Evolutionary conservation across 2,797 vertebrate species (phyloP), one percentile per base, ranked within the genome.

Genomic region (Anas bernieri): DNA sequence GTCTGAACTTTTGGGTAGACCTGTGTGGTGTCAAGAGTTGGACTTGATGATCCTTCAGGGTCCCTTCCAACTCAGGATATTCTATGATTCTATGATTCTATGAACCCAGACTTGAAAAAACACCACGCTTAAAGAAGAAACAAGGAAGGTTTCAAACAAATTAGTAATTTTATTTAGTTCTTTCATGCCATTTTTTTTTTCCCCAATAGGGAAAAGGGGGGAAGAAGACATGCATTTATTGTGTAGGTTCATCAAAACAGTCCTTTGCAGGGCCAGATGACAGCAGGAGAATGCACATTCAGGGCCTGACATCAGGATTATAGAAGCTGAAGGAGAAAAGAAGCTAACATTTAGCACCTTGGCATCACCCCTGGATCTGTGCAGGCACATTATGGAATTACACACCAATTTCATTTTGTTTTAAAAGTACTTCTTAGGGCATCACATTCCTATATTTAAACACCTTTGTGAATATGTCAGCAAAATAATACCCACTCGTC

Each of bases 241-340:
- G 11, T 6, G n/a, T 83, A 8, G 37, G 26, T 31, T 61, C n/a
- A 64, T 64, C 52, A 55, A 21, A 66, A 67, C 18, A 30, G 10
- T 7, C 15, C 10, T 13, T 30, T 45, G 50, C 39, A 86, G 69
- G 50, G 28, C 52, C 55, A 73, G 31, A 9, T 3, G 14, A 37
- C 46, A 79, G 21, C 1, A 2, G 15, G 17, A 59, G 16, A 73
- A n/a, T 17, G 37, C 9, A 8, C 28, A 31, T 50, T 76, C 61
- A 62, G 52, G 52, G 28, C 25, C 54, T n/a, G n/a, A 64, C 56
- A 35, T 46, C 0, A 0, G 22, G 9, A 15, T 54, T 4, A 2
- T 8, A 67, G 75, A 77, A 55, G 74, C 23, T 0, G 1, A 66
- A 59, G 50, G 21, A 2, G 41, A 55, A 39, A 75, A 76, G 10